Conservation (phyloP, 2,797 vertebrate species). For the Allobates femoralis region DNA sequence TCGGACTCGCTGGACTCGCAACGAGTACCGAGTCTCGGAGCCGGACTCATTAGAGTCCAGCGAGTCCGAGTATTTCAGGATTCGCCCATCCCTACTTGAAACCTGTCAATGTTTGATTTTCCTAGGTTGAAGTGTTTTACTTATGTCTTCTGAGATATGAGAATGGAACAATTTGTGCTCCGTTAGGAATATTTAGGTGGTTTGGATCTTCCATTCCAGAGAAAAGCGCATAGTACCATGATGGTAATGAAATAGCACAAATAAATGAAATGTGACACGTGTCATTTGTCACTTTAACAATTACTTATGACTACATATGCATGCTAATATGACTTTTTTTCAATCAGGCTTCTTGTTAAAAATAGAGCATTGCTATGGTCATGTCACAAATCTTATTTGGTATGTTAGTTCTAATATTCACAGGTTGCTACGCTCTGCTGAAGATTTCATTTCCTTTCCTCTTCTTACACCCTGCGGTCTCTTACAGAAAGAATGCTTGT, state of each 20-base stretch:
- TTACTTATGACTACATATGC: constrained; percentile 36
- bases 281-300: constrained; percentile 45
- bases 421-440: constrained; percentile 53
- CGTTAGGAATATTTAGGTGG: neutral
- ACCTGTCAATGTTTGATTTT: too few relatives aligned
- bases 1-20: too few relatives aligned
- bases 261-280: constrained; percentile 37
- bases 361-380: constrained; percentile 35
- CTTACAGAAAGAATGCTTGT: constrained; percentile 55
- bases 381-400: constrained; percentile 40
- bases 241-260: constrained; percentile 30
- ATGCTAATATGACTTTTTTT: constrained; percentile 44
- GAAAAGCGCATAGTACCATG: neutral
- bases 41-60: too few relatives aligned
- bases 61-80: too few relatives aligned
- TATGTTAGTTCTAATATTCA: constrained; percentile 63
- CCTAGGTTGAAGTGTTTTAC: neutral
- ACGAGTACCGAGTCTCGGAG: too few relatives aligned
- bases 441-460: constrained; percentile 53
- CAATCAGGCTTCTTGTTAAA: constrained; percentile 25
- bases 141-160: neutral
- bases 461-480: constrained; percentile 29
- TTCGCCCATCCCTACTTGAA: too few relatives aligned
- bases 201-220: too few relatives aligned
- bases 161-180: neutral